Conservation (phyloP, 2,797 vertebrate genomes). For the Myripristis murdjan region DNA sequence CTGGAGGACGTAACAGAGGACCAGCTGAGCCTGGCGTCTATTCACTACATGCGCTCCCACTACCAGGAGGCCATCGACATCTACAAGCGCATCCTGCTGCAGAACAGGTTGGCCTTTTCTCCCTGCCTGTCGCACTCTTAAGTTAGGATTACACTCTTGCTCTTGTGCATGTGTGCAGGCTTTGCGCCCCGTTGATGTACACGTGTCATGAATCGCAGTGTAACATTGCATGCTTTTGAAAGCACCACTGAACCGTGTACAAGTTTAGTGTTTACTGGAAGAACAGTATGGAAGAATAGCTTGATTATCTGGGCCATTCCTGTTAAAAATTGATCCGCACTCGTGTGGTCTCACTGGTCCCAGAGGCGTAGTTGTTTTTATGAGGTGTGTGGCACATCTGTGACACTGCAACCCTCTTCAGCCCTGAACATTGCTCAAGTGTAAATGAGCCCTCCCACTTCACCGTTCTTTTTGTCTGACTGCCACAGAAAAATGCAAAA, state of each 20-base stretch:
- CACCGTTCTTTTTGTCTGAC: background rate
- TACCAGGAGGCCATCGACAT: constrained; percentile 99
- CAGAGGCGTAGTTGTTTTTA: background rate
- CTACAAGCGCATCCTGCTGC: constrained; percentile 95
- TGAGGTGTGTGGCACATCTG: background rate
- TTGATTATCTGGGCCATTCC: constrained; percentile 14
- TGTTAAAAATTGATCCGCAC: background rate
- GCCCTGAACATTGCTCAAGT: constrained; percentile 1
- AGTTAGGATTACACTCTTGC: constrained; percentile 29
- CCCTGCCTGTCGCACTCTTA: background rate
- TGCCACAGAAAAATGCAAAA: constrained; percentile 6
- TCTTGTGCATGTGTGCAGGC: constrained; percentile 4
- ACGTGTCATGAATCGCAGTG: constrained; percentile 9
- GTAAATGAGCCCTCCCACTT: constrained; percentile 6
- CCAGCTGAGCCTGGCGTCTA: constrained; percentile 97
- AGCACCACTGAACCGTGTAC: constrained; percentile 4
- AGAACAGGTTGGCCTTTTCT: constrained; percentile 88
- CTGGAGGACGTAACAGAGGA: constrained; percentile 97
- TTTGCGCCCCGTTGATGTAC: constrained; percentile 6
- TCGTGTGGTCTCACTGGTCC: constrained; percentile 4
- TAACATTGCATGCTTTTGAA: no score
- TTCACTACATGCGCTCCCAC: constrained; percentile 98
- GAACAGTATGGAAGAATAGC: constrained; percentile 21
- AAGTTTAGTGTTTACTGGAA: background rate
- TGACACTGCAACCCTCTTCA: background rate